These are phyloP conservation scores for Thecocarcelia acutangulata DNA, from an alignment of 2,888 invertebrate species.

Conservation along the genomic window DNA sequence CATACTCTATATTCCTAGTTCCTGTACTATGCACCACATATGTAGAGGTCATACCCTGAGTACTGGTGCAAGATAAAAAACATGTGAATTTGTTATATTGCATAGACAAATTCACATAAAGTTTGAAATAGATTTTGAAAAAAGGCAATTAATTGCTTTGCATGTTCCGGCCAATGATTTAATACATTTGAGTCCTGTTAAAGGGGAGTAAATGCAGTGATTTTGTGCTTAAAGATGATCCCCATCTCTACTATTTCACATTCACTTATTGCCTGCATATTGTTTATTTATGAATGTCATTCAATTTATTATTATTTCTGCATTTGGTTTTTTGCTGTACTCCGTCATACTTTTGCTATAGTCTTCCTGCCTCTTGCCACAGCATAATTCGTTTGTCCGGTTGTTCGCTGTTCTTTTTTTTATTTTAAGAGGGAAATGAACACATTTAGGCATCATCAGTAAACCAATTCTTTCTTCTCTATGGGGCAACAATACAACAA, in stretches of 20 bases:
- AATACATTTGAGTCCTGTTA: slow-evolving; percentile 7
- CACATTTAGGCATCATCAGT: slow-evolving; percentile 72
- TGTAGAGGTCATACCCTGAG: too few relatives aligned
- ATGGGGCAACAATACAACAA: slow-evolving; percentile 60
- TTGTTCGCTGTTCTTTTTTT: slow-evolving; percentile 57
- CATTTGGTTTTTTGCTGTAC: slow-evolving; percentile 62
- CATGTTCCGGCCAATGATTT: background rate
- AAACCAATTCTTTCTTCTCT: slow-evolving; percentile 50
- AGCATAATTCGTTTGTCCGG: slow-evolving; percentile 13
- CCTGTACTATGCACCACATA: too few relatives aligned
- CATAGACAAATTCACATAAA: too few relatives aligned
- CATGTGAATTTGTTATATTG: too few relatives aligned
- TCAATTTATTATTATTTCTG: slow-evolving; percentile 78
- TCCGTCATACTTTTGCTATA: slow-evolving; percentile 28
- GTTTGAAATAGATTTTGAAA: too few relatives aligned
- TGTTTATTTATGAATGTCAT: slow-evolving; percentile 81
- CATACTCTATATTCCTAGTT: too few relatives aligned
- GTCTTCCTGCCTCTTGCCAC: slow-evolving; percentile 67
- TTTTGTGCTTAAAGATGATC: slow-evolving; percentile 51
- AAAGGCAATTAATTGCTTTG: too few relatives aligned
- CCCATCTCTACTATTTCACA: slow-evolving; percentile 44
- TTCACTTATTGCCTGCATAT: slow-evolving; percentile 72
- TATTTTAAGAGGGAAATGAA: slow-evolving; percentile 79
- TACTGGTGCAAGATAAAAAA: too few relatives aligned
- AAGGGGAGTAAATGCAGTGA: slow-evolving; percentile 26